A percentile compares a stretch with the other conserved stretches of the same genome.
Conservation (phyloP, 2,888 invertebrate species). For the Sympetrum striolatum region DNA sequence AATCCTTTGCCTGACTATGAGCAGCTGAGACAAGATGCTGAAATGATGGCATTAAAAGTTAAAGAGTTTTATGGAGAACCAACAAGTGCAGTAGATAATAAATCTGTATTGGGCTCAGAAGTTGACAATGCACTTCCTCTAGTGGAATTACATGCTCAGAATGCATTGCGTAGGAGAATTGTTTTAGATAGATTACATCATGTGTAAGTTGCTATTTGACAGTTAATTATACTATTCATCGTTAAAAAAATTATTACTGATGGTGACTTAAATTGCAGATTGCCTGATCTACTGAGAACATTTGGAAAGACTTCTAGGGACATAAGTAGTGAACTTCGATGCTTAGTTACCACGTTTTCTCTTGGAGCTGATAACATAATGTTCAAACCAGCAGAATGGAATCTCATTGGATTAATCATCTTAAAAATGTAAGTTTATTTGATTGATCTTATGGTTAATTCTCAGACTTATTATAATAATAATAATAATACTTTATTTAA, state of each 20-base stretch:
- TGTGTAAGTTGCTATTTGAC: slow-evolving; percentile 59
- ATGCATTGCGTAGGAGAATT: slow-evolving; percentile 71
- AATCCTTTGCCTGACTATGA: slow-evolving; percentile 49
- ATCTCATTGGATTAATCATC: slow-evolving; percentile 71
- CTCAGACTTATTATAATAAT: too few species aligned
- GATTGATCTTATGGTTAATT: too few species aligned
- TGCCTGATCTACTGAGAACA: slow-evolving; percentile 66
- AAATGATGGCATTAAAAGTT: slow-evolving; percentile 68
- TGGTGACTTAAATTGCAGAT: slow-evolving; percentile 52
- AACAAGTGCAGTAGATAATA: slow-evolving; percentile 49
- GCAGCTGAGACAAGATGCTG: slow-evolving; percentile 67
- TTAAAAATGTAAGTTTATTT: slow-evolving; percentile 67
- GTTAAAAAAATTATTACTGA: background rate
- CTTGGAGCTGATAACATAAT: slow-evolving; percentile 74
- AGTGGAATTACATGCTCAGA: slow-evolving; percentile 71
- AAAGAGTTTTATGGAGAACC: slow-evolving; percentile 66
- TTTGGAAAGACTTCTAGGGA: slow-evolving; percentile 60
- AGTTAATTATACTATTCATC: slow-evolving; percentile 24
- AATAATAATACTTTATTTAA: too few species aligned
- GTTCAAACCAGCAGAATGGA: slow-evolving; percentile 77
- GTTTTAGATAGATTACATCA: slow-evolving; percentile 72
- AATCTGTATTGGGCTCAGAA: slow-evolving; percentile 55
- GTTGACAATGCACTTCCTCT: slow-evolving; percentile 63
- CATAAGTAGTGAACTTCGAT: slow-evolving; percentile 54
- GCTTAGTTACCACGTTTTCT: slow-evolving; percentile 70